Percentiles rank a stretch among this genome's conserved stretches.
Conservation (phyloP, 1,140 invertebrate species). For the Samia ricini region DNA sequence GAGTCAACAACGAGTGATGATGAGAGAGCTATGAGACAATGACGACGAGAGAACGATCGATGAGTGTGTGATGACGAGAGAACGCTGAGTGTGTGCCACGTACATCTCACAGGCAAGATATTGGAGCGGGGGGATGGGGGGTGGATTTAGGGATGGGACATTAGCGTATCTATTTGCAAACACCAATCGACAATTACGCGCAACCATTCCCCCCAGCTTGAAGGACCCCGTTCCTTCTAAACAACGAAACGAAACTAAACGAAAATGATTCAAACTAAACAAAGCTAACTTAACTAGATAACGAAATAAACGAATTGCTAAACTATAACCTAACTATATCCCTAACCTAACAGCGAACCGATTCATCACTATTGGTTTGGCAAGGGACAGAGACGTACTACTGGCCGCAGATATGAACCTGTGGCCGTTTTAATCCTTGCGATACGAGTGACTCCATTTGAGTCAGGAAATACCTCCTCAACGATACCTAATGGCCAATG, state of each 20-base stretch:
- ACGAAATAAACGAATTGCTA: neutral
- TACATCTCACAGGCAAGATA: too few species aligned
- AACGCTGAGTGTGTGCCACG: too few species aligned
- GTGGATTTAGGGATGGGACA: too few species aligned
- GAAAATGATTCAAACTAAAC: too few species aligned
- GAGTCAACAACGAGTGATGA: too few species aligned
- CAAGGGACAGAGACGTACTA: constrained; percentile 13
- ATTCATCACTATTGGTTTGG: constrained; percentile 7
- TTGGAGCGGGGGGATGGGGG: too few species aligned
- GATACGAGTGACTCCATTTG: constrained; percentile 10
- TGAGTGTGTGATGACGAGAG: too few species aligned
- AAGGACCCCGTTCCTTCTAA: constrained; percentile 3
- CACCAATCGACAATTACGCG: too few species aligned
- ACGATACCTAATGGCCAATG: constrained; percentile 20
- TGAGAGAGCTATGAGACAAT: too few species aligned
- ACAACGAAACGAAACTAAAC: constrained; percentile 1
- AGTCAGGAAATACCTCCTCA: constrained; percentile 15
- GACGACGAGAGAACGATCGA: too few species aligned
- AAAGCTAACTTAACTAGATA: neutral
- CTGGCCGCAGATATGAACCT: constrained; percentile 13
- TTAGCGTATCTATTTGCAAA: too few species aligned
- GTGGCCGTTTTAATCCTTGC: constrained; percentile 9
- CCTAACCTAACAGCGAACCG: neutral
- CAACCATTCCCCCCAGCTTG: constrained; percentile 1
- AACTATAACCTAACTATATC: too few species aligned